Percentiles rank a stretch among this genome's conserved stretches.
Evolutionary conservation across 1,140 invertebrate species (phyloP).

Genomic region (Bursaphelenchus mucronatus): DNA sequence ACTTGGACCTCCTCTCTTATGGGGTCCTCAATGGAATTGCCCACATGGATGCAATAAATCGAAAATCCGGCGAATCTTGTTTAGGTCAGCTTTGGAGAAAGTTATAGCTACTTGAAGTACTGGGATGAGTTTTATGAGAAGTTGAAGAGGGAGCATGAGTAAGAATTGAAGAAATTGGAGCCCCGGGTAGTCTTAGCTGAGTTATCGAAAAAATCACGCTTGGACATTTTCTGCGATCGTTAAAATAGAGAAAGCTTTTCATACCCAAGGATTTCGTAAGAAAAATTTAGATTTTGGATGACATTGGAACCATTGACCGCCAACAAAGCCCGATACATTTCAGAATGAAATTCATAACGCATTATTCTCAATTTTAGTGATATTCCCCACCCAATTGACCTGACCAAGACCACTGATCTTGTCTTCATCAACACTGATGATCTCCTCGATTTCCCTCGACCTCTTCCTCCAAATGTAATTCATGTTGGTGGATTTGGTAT

Average conservation of each 20-base stretch:
- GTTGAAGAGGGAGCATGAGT: background rate
- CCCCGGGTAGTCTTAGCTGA: too few relatives aligned
- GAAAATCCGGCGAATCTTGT: background rate
- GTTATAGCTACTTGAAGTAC: background rate
- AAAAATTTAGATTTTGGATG: too few relatives aligned
- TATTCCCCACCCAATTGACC: constrained; percentile 2
- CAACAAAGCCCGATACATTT: too few relatives aligned
- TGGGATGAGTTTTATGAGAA: background rate
- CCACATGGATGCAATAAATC: background rate
- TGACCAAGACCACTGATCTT: constrained; percentile 4
- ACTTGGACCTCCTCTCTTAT: background rate
- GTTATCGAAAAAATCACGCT: too few relatives aligned
- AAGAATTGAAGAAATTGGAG: background rate
- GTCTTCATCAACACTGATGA: constrained; percentile 16
- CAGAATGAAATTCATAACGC: background rate
- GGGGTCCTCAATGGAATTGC: background rate
- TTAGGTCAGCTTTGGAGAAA: background rate
- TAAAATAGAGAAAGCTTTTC: too few relatives aligned
- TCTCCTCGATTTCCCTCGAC: constrained; percentile 8
- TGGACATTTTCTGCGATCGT: too few relatives aligned
- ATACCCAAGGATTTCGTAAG: too few relatives aligned
- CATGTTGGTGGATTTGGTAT: constrained; percentile 19
- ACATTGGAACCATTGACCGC: too few relatives aligned
- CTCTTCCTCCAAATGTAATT: constrained; percentile 7
- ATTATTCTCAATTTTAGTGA: background rate